phyloP scores from a whole-genome alignment of 2,113 vertebrate species.

The Girardinichthys multiradiatus region DNA sequence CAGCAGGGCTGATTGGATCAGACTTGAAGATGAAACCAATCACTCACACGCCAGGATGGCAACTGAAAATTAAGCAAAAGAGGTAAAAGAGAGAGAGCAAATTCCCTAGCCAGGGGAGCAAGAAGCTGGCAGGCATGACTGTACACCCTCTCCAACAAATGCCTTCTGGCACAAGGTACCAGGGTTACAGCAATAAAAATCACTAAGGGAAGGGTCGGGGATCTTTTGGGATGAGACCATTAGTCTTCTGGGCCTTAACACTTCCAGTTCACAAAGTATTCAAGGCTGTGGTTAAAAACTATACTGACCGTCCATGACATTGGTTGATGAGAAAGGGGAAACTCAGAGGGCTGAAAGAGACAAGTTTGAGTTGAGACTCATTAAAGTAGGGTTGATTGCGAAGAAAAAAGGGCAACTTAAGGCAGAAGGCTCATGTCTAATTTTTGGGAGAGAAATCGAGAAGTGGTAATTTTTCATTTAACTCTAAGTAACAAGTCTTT shows the following conservation, averaged over 20 bases:
- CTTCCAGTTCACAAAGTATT: background rate
- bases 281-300: background rate
- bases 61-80: conserved; percentile 1
- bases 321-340: too few relatives aligned
- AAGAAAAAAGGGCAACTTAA: background rate
- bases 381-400: background rate
- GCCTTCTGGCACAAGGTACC: background rate
- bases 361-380: background rate
- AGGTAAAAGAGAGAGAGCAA: background rate
- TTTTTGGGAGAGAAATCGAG: background rate
- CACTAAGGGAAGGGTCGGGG: background rate
- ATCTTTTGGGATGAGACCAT: background rate
- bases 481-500: background rate
- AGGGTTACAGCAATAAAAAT: background rate
- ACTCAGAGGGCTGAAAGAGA: background rate
- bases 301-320: background rate
- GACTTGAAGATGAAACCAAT: conserved; percentile 1
- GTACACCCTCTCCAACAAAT: background rate
- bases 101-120: background rate
- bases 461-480: background rate
- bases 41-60: background rate
- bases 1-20: background rate
- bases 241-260: background rate
- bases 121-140: background rate
- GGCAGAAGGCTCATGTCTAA: background rate